Evolutionary conservation across 2,888 invertebrate species (phyloP).

Genomic region (Epirrhoe tristata): DNA sequence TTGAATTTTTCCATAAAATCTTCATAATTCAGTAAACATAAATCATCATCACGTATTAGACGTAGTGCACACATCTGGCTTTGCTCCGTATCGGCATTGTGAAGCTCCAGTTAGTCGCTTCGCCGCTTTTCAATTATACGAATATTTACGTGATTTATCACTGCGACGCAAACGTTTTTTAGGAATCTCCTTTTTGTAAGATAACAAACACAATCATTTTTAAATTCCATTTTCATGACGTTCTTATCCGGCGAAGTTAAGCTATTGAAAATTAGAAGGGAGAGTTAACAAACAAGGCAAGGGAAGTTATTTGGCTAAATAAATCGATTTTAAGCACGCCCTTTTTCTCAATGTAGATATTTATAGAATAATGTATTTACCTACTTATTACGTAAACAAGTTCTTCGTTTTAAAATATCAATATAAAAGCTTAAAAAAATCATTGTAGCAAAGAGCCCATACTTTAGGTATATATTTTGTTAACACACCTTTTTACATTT

Average conservation of each 20-base stretch:
- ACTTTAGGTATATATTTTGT: neutral
- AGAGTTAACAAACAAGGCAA: slow-evolving; percentile 24
- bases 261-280: slow-evolving; percentile 20
- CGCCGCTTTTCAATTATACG: slow-evolving; percentile 40
- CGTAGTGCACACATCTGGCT: slow-evolving; percentile 20
- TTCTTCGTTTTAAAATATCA: neutral
- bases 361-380: neutral
- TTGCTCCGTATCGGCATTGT: slow-evolving; percentile 19
- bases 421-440: too few species aligned
- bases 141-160: slow-evolving; percentile 36
- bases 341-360: neutral
- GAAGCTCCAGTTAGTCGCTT: slow-evolving; percentile 31
- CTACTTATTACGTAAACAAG: too few species aligned
- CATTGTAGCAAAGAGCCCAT: too few species aligned
- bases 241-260: slow-evolving; percentile 17
- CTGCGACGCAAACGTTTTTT: slow-evolving; percentile 24
- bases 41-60: neutral
- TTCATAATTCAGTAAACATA: slow-evolving; percentile 10
- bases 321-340: slow-evolving; percentile 20
- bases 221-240: slow-evolving; percentile 23
- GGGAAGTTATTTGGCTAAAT: slow-evolving; percentile 20
- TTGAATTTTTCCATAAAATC: neutral
- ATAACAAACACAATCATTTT: slow-evolving; percentile 36
- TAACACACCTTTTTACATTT: neutral
- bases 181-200: slow-evolving; percentile 27